These are phyloP conservation scores for Peromyscus attwateri DNA, from an alignment of 2,797 vertebrate species.

Conservation along the genomic window DNA sequence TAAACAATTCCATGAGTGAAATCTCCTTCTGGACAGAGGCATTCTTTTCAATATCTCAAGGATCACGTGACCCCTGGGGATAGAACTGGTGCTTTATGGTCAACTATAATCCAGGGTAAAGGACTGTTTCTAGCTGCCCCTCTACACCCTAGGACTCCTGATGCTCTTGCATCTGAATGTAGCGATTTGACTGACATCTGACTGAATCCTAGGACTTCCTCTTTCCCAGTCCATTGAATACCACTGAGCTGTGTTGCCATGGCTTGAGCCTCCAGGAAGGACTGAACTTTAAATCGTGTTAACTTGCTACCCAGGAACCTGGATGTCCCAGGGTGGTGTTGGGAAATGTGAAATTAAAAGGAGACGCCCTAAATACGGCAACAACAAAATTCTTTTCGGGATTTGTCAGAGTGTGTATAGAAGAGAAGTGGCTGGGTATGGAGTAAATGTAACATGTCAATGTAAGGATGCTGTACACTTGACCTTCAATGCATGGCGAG, in stretches of 20 bases:
- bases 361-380: not conserved
- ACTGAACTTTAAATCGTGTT: conserved; percentile 91
- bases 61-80: conserved; percentile 64
- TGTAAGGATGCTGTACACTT: not conserved
- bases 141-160: conserved; percentile 9
- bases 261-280: conserved; percentile 85
- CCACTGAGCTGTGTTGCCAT: conserved; percentile 89
- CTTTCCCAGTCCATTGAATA: conserved; percentile 86
- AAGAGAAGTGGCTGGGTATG: conserved; percentile 33
- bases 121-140: not conserved
- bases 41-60: conserved; percentile 59
- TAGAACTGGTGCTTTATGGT: conserved; percentile 68
- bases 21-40: conserved; percentile 76
- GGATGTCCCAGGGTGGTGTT: conserved; percentile 61
- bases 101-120: conserved; percentile 14
- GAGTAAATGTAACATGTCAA: not conserved
- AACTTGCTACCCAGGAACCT: conserved; percentile 76
- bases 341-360: conserved; percentile 32
- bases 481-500: not conserved
- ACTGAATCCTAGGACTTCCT: conserved; percentile 85
- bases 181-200: conserved; percentile 85
- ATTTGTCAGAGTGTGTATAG: not conserved
- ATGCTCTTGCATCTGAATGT: conserved; percentile 80
- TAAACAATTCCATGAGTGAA: conserved; percentile 62
- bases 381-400: not conserved